phyloP scores from a whole-genome alignment of 1,140 invertebrate genomes.

The Heliconius hewitsoni region DNA sequence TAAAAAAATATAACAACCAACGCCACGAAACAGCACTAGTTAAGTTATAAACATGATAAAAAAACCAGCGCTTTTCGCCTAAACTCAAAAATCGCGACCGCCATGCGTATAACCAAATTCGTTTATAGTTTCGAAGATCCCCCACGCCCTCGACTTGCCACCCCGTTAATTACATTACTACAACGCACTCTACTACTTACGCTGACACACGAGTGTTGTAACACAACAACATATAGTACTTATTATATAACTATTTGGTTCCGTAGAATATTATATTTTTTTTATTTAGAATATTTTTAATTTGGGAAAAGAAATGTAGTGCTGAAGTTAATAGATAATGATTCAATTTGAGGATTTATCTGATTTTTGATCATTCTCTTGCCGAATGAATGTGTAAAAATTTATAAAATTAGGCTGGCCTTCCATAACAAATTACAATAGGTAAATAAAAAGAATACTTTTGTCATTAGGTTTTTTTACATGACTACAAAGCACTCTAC shows the following conservation, averaged over 20 bases:
- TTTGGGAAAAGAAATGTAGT: no score
- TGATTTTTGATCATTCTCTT: no score
- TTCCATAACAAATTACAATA: no score
- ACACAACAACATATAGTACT: background rate
- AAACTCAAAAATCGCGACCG: background rate
- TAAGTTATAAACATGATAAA: background rate
- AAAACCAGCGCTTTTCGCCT: background rate
- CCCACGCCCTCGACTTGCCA: background rate
- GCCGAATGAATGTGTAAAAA: no score
- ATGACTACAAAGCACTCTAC: no score
- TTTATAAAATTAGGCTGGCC: no score
- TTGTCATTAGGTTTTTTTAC: no score
- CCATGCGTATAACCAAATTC: constrained; percentile 11
- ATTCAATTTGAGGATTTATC: no score
- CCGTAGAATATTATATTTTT: background rate
- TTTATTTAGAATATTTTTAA: background rate
- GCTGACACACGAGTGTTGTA: constrained; percentile 6
- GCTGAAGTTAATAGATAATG: no score
- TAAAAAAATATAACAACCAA: background rate
- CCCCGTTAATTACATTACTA: constrained; percentile 9
- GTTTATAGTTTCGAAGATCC: constrained; percentile 6
- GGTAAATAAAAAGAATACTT: no score
- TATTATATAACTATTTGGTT: background rate
- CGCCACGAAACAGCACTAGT: background rate
- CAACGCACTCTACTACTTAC: constrained; percentile 3